Conservation (phyloP, 2,888 invertebrate genomes). For the Pristionchus mayeri region DNA sequence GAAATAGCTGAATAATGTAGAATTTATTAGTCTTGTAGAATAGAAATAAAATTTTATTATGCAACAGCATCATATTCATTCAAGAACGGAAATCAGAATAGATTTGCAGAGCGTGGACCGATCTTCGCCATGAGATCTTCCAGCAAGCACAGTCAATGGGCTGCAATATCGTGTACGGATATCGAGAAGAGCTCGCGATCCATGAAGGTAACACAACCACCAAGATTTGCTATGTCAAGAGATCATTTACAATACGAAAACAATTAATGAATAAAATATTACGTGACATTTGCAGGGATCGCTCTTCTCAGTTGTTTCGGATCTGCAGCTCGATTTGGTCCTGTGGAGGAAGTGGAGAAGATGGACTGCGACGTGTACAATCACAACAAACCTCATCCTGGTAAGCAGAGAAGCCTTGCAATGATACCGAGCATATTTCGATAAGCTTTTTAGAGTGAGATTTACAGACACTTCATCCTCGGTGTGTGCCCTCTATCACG, state of each 20-base stretch:
- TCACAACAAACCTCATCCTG: slow-evolving; percentile 36
- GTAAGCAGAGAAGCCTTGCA: neutral
- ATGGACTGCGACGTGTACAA: neutral
- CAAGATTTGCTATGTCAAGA: too few species aligned
- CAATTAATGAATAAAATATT: too few species aligned
- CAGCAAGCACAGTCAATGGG: slow-evolving; percentile 92
- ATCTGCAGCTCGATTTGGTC: slow-evolving; percentile 31
- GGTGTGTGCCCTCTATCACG: slow-evolving; percentile 33
- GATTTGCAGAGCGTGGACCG: slow-evolving; percentile 90
- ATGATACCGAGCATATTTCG: neutral
- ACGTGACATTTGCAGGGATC: slow-evolving; percentile 41
- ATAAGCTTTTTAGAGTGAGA: too few species aligned
- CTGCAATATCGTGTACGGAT: slow-evolving; percentile 94
- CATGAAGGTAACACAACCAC: slow-evolving; percentile 55
- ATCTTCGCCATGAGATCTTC: slow-evolving; percentile 92
- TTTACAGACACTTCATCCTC: neutral
- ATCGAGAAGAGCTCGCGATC: slow-evolving; percentile 91
- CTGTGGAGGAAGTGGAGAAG: slow-evolving; percentile 1
- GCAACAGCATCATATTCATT: neutral
- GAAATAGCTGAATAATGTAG: too few species aligned
- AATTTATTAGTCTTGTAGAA: too few species aligned
- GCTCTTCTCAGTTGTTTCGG: slow-evolving; percentile 42
- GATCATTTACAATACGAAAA: too few species aligned
- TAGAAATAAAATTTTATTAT: neutral
- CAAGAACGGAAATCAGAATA: neutral